Percentiles rank a stretch among this genome's conserved stretches.
These are phyloP conservation scores for Plecotus auritus DNA, from an alignment of 2,113 vertebrate genomes.

Conservation along the genomic window DNA sequence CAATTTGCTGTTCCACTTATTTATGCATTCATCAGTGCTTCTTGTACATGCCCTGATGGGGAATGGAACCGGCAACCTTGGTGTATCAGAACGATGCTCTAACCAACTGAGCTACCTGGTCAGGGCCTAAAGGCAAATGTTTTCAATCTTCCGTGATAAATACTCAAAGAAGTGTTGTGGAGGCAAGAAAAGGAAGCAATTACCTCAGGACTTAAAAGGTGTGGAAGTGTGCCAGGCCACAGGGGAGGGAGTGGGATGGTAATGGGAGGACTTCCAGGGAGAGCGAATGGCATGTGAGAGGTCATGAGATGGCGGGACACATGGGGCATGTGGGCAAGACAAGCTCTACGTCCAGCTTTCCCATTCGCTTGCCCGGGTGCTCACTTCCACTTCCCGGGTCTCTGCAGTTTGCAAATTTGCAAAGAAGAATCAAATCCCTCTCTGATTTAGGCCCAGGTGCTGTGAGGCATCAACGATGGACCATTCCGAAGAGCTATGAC, in stretches of 20 bases:
- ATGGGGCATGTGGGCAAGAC: not conserved
- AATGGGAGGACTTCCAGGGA: not conserved
- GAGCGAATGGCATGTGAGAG: not conserved
- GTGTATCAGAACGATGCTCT: not conserved
- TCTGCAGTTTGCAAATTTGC: not conserved
- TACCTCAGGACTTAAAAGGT: not conserved
- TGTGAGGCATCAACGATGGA: not conserved
- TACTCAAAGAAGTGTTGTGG: not conserved
- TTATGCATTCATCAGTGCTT: not conserved
- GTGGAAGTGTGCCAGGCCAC: not conserved
- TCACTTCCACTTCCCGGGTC: not conserved
- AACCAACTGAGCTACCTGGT: not conserved
- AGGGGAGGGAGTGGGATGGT: not conserved
- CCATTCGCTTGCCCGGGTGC: not conserved
- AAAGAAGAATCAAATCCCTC: not conserved
- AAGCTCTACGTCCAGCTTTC: not conserved
- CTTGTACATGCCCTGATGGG: not conserved
- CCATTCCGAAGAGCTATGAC: not conserved
- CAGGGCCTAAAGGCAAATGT: not conserved
- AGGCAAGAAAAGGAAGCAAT: not conserved
- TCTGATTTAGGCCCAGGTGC: not conserved
- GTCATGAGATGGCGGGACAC: not conserved
- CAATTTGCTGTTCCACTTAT: not conserved
- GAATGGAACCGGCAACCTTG: not conserved
- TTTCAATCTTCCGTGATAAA: not conserved